A percentile compares a stretch with the other conserved stretches of the same genome.
Conservation (phyloP, 2,888 invertebrate species). For the Caenorhabditis plicata region DNA sequence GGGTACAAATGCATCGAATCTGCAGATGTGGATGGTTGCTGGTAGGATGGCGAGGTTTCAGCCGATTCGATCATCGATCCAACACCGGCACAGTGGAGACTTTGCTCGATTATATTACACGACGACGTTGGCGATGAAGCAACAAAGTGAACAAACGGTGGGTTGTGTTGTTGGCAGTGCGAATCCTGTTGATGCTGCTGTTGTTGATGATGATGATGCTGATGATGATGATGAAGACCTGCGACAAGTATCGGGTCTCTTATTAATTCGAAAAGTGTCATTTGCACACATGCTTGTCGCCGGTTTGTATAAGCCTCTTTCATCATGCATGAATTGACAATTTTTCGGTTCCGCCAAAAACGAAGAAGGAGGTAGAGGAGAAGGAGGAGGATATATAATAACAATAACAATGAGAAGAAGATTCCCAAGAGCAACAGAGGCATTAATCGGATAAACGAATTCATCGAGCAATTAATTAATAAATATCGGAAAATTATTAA, state of each 20-base stretch:
- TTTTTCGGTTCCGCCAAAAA: no score
- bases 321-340: no score
- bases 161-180: slow-evolving; percentile 6
- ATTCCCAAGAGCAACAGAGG: no score
- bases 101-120: slow-evolving; percentile 26
- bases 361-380: no score
- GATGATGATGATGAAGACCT: slow-evolving; percentile 3
- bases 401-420: no score
- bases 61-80: slow-evolving; percentile 32
- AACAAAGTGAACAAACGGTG: slow-evolving; percentile 5
- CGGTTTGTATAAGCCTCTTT: no score
- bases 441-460: neutral
- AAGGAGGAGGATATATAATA: no score
- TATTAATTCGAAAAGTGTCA: no score
- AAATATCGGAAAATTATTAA: no score
- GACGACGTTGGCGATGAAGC: slow-evolving; percentile 8
- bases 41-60: slow-evolving; percentile 12
- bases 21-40: slow-evolving; percentile 1
- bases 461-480: neutral
- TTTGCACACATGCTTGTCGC: no score
- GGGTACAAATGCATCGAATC: slow-evolving; percentile 3
- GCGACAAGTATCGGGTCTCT: no score
- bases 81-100: slow-evolving; percentile 30
- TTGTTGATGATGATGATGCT: neutral
- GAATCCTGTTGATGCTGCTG: neutral